Conservation (phyloP, 1,140 invertebrate genomes). For the Episyrphus balteatus region DNA sequence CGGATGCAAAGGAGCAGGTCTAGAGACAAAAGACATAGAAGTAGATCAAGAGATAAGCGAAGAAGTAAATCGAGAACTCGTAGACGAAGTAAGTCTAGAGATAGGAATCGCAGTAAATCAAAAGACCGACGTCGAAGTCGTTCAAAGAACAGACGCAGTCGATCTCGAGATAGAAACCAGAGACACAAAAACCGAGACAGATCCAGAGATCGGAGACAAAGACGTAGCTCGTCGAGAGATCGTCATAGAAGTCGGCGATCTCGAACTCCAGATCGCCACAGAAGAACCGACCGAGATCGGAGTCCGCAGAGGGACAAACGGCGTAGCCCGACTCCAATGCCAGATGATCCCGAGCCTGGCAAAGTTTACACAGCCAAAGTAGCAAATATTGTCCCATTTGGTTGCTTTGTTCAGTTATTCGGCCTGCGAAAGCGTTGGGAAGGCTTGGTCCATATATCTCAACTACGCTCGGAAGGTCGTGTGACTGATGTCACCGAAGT, state of each 20-base stretch:
- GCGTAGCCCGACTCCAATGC: constrained; percentile 34
- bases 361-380: constrained; percentile 91
- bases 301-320: constrained; percentile 18
- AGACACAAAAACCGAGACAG: not conserved
- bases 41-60: constrained; percentile 22
- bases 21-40: constrained; percentile 28
- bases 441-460: constrained; percentile 96
- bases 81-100: constrained; percentile 28
- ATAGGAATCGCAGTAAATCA: constrained; percentile 12
- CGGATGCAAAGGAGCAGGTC: constrained; percentile 8
- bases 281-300: not conserved
- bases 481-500: constrained; percentile 93
- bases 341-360: constrained; percentile 52
- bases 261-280: not conserved
- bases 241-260: not conserved
- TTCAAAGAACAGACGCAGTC: constrained; percentile 2
- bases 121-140: constrained; percentile 28
- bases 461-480: constrained; percentile 81
- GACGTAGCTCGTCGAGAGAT: constrained; percentile 24
- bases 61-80: constrained; percentile 21
- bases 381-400: constrained; percentile 91
- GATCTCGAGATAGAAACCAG: too few species aligned
- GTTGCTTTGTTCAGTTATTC: constrained; percentile 94
- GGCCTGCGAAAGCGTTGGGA: constrained; percentile 81
- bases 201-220: constrained; percentile 21